phyloP scores from a whole-genome alignment of 2,113 vertebrate genomes.

The Heloderma charlesbogerti region DNA sequence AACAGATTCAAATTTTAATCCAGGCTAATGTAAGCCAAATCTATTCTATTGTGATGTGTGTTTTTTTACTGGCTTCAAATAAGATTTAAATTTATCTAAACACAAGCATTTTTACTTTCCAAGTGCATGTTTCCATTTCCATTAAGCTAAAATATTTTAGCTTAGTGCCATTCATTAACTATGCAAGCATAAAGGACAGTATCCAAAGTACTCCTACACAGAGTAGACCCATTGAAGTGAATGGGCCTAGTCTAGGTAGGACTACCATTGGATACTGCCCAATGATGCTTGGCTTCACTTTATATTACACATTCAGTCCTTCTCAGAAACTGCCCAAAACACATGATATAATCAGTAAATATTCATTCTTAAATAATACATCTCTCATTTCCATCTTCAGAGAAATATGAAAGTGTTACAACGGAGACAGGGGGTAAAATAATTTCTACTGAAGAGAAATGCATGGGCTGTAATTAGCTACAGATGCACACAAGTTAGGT shows the following conservation, averaged over 20 bases:
- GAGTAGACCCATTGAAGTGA: no score
- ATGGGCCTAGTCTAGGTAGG: no score
- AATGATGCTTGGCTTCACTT: neutral
- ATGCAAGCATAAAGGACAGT: neutral
- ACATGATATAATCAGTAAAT: neutral
- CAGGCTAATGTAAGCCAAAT: neutral
- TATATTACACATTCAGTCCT: neutral
- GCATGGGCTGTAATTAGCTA: neutral
- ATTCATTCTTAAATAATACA: neutral
- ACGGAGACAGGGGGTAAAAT: constrained; percentile 10
- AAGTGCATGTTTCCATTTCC: neutral
- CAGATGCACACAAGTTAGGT: neutral
- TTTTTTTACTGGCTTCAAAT: neutral
- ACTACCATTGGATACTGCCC: no score
- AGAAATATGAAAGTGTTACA: constrained; percentile 14
- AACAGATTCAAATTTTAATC: neutral
- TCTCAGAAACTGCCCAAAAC: neutral
- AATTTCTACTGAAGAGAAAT: constrained; percentile 22
- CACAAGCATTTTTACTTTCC: neutral
- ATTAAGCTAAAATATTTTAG: neutral
- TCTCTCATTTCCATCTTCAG: constrained; percentile 11
- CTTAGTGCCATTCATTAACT: neutral
- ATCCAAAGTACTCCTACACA: no score
- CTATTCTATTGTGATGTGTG: no score
- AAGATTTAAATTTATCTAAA: neutral